phyloP scores from a whole-genome alignment of 2,797 vertebrate species.

The Phataginus tetradactyla region DNA sequence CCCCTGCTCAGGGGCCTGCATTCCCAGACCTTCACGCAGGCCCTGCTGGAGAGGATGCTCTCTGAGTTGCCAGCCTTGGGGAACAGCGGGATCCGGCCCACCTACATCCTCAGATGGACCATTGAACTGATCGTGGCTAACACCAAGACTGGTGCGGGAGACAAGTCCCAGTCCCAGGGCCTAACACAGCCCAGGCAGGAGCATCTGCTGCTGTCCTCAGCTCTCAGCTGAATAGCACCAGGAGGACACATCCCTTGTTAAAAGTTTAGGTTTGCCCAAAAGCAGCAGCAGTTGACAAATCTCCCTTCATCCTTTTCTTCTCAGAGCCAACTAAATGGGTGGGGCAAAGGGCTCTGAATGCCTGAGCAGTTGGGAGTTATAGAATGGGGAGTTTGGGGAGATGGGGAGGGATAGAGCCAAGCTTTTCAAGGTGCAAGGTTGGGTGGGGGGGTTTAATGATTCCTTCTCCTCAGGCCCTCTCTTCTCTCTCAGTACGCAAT shows the following conservation, averaged over 20 bases:
- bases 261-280: conserved; percentile 33
- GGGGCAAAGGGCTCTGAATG: not conserved
- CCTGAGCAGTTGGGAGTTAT: conserved; percentile 24
- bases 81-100: conserved; percentile 83
- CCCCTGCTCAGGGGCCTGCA: conserved; percentile 92
- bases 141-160: conserved; percentile 87
- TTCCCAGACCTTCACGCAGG: conserved; percentile 89
- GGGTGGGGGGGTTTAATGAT: not conserved
- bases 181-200: conserved; percentile 28
- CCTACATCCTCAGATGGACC: conserved; percentile 93
- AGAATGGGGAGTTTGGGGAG: not conserved
- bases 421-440: conserved; percentile 5
- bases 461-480: conserved; percentile 53
- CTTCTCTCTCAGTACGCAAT: conserved; percentile 83
- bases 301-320: conserved; percentile 2
- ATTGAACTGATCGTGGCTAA: conserved; percentile 92
- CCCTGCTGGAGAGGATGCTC: conserved; percentile 93
- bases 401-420: not conserved
- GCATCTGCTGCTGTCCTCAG: conserved; percentile 33
- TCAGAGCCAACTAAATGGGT: conserved; percentile 39
- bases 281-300: not conserved
- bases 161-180: conserved; percentile 24
- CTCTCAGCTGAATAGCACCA: not conserved
- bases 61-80: conserved; percentile 86
- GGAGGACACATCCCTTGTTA: not conserved